These are phyloP conservation scores for Spodoptera litura DNA, from an alignment of 1,140 invertebrate genomes.

Conservation along the genomic window DNA sequence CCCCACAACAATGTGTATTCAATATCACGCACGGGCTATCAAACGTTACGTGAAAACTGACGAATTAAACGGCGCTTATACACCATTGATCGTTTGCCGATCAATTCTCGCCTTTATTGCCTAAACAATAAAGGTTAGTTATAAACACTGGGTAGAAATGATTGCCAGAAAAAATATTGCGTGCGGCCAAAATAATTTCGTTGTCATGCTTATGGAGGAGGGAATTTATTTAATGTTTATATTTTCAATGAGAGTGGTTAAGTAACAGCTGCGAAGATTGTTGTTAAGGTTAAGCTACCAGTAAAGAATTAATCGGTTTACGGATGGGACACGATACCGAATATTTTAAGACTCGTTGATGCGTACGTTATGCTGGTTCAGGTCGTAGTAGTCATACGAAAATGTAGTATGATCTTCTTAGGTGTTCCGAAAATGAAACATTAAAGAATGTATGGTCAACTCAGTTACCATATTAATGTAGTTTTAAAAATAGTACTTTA, in stretches of 20 bases:
- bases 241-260: conserved; percentile 22
- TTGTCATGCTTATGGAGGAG: conserved; percentile 50
- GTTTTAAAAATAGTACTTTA: no score
- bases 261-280: not conserved
- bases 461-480: no score
- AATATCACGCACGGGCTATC: conserved; percentile 56
- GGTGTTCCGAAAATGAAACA: no score
- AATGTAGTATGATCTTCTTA: no score
- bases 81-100: conserved; percentile 35
- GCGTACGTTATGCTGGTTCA: not conserved
- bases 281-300: not conserved
- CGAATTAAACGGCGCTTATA: conserved; percentile 54
- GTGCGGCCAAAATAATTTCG: conserved; percentile 56
- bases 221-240: conserved; percentile 56
- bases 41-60: conserved; percentile 59
- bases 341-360: no score
- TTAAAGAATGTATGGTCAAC: no score
- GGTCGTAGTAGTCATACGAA: no score
- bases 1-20: conserved; percentile 41
- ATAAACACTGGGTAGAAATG: conserved; percentile 53
- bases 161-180: conserved; percentile 59
- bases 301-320: no score
- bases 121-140: conserved; percentile 30
- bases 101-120: conserved; percentile 27
- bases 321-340: no score